Evolutionary conservation across 2,797 vertebrate species (phyloP).

Genomic region (Sebastes diploproa): DNA sequence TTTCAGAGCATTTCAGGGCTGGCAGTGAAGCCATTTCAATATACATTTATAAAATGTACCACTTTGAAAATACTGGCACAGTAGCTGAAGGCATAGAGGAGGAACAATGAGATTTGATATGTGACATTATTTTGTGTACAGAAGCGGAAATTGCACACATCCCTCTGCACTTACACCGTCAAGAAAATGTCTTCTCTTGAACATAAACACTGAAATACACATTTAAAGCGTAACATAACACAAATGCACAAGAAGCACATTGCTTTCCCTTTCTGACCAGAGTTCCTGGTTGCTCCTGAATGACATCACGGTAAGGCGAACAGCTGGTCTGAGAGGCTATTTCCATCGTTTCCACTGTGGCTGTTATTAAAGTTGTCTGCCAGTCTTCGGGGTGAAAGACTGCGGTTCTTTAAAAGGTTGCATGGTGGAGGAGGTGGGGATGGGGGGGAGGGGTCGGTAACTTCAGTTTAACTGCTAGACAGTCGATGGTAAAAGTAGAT

Average conservation of each 20-base stretch:
- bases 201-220: constrained; percentile 63
- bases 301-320: constrained; percentile 60
- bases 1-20: constrained; percentile 52
- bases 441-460: not conserved
- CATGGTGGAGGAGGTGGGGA: not conserved
- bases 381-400: constrained; percentile 77
- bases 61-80: constrained; percentile 69
- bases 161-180: constrained; percentile 59
- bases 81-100: constrained; percentile 71
- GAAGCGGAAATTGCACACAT: constrained; percentile 77
- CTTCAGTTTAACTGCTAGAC: constrained; percentile 87
- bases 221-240: constrained; percentile 67
- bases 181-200: constrained; percentile 22
- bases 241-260: constrained; percentile 68
- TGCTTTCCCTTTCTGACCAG: constrained; percentile 66
- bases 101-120: constrained; percentile 68
- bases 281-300: constrained; percentile 60
- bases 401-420: constrained; percentile 80
- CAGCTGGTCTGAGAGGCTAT: constrained; percentile 74
- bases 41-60: constrained; percentile 69
- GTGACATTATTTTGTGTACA: constrained; percentile 52
- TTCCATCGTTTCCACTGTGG: constrained; percentile 66
- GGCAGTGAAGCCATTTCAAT: constrained; percentile 62
- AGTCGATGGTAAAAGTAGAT: constrained; percentile 98
- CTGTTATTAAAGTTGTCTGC: constrained; percentile 57